Evolutionary conservation across 2,797 vertebrate species (phyloP), one percentile per base, ranked within the genome.

Genomic region (Poeciliopsis turneri): DNA sequence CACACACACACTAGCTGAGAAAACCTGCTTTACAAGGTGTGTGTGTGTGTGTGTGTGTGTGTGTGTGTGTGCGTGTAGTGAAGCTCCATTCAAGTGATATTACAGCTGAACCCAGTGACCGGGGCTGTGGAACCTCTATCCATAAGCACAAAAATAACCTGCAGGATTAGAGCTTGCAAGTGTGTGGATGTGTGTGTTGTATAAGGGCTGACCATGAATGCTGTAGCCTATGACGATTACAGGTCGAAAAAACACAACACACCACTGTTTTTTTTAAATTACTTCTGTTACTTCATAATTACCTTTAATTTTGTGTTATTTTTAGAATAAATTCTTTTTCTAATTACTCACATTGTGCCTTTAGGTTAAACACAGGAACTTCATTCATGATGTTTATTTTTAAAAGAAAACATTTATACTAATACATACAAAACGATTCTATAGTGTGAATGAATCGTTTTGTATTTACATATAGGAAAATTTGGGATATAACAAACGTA

Each of bases 201-300:
- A 72, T 74, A 80, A 70, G 36, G 45, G 61, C 70, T 82, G 78
- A 87, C 76, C 39, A 80, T 82, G 77, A 74, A 70, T 76, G 79
- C 39, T 86, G 81, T 82, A 91, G 83, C 33, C 88, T 80, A 81
- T 59, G 71, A 74, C 74, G 89, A 91, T 92, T 92, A 90, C 20
- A 88, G 79, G 82, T 85, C 89, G 82, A 39, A 68, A 68, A 88
- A 61, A 53, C 8, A 75, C 10, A 28, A 78, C 41, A 77, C 36
- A 74, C 23, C 23, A 78, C 23, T 57, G 33, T 23, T 25, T 66
- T 18, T 49, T 51, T 8, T 0, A 23, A 10, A n/a, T 10, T 45
- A 59, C 55, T 61, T 33, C 53, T 70, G 4, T 41, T 66, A 10
- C 23, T 68, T 68, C 41, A 68, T 12, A 68, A 68, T 68, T 68